Conservation (phyloP, 2,888 invertebrate species). For the Lapara coniferarum region DNA sequence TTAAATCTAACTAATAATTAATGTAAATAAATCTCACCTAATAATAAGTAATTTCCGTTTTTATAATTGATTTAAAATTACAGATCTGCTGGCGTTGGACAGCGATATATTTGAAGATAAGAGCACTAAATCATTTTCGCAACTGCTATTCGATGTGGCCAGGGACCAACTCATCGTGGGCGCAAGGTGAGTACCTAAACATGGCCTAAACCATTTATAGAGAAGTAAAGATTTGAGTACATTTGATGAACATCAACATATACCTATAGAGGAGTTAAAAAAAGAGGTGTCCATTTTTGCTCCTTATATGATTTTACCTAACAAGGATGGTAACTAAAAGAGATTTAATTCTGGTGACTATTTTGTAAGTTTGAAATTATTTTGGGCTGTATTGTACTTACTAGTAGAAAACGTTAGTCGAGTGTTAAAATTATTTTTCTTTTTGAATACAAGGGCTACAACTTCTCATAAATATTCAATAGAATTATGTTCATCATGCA, state of each 20-base stretch:
- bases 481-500: no score
- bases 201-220: constrained; percentile 32
- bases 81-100: constrained; percentile 81
- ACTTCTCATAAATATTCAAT: no score
- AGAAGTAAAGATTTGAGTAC: constrained; percentile 24
- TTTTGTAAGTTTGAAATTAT: no score
- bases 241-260: constrained; percentile 1
- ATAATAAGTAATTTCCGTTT: constrained; percentile 16
- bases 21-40: not conserved
- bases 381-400: no score
- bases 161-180: constrained; percentile 95
- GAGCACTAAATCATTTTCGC: constrained; percentile 90
- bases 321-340: no score
- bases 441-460: no score
- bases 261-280: not conserved
- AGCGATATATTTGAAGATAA: constrained; percentile 88
- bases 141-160: constrained; percentile 93
- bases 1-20: not conserved
- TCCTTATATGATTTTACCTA: no score
- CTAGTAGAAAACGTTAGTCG: no score
- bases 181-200: constrained; percentile 87
- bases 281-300: no score
- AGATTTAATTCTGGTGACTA: no score
- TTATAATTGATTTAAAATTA: constrained; percentile 37
- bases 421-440: no score